Evolutionary conservation across 2,113 vertebrate species (phyloP).

Genomic region (Balaeniceps rex): DNA sequence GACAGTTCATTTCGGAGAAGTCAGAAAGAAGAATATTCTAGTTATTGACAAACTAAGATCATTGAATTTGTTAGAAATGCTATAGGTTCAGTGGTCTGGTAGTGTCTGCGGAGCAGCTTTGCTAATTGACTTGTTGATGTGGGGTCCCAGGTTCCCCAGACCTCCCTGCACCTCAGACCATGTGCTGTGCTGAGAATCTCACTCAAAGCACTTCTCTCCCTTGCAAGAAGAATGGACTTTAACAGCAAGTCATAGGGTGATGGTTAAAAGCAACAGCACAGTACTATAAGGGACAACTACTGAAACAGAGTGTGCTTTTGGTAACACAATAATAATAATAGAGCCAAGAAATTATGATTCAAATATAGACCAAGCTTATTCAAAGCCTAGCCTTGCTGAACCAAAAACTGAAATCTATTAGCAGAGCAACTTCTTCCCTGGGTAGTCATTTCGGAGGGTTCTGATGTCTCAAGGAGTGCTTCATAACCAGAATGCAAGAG

Average conservation of each 20-base stretch:
- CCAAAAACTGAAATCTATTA: neutral
- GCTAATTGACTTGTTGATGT: neutral
- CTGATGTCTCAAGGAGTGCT: neutral
- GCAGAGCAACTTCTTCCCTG: neutral
- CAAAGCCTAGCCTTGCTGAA: neutral
- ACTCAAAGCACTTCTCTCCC: neutral
- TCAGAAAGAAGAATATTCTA: neutral
- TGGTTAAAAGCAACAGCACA: neutral
- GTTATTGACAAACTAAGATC: neutral
- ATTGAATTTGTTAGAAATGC: neutral
- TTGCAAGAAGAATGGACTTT: neutral
- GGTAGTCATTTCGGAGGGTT: neutral
- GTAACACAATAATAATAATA: neutral
- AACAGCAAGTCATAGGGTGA: neutral
- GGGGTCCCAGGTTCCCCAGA: neutral
- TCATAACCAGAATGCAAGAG: neutral
- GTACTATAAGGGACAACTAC: neutral
- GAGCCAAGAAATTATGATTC: neutral
- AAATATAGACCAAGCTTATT: neutral
- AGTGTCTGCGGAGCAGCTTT: neutral
- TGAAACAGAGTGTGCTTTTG: neutral
- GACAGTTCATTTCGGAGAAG: neutral
- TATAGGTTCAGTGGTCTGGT: neutral
- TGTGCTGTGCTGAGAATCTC: neutral
- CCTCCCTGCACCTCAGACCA: neutral